Evolutionary conservation across 2,113 vertebrate species (phyloP).

Genomic region (Anguilla japonica): DNA sequence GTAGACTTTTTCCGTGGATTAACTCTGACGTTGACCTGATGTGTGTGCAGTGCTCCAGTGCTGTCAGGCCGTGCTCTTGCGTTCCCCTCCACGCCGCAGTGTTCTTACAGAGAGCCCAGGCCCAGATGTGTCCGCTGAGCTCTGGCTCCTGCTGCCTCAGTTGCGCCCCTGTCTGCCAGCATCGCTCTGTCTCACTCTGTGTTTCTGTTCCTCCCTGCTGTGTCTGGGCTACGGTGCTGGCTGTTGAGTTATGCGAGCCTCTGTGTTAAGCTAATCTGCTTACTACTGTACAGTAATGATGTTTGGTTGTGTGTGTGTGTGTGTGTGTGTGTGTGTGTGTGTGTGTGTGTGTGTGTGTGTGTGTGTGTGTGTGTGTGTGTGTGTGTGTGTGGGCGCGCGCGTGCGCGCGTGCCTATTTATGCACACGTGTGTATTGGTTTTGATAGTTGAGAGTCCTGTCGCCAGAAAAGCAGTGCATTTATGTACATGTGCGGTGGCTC

Average conservation of each 20-base stretch:
- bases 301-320: neutral
- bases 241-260: neutral
- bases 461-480: too few species aligned
- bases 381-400: neutral
- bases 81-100: neutral
- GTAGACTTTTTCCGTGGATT: slow-evolving; percentile 17
- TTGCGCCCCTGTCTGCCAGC: neutral
- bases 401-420: neutral
- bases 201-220: neutral
- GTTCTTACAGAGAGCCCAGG: neutral
- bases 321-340: neutral
- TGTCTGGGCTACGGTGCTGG: neutral
- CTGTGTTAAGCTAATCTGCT: neutral
- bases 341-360: too few species aligned
- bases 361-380: neutral
- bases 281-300: neutral
- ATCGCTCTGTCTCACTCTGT: neutral
- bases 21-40: neutral
- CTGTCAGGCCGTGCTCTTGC: neutral
- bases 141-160: neutral
- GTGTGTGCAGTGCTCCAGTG: neutral
- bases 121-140: neutral
- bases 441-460: too few species aligned
- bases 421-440: neutral
- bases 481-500: too few species aligned